phyloP scores from a whole-genome alignment of 2,113 vertebrate species.

The Craseonycteris thonglongyai region DNA sequence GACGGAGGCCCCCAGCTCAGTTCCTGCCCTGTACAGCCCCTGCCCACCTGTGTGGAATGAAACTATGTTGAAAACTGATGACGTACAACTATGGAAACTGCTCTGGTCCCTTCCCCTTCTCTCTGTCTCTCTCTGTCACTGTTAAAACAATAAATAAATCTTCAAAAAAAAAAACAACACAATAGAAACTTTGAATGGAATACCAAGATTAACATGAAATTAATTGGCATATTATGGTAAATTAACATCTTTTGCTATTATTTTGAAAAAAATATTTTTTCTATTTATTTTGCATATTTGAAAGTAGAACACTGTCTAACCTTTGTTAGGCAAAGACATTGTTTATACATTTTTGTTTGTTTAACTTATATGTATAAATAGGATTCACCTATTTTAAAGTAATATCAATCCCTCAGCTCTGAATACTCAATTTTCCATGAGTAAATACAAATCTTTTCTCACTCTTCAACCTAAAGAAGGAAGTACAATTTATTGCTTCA shows the following conservation, averaged over 20 bases:
- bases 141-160: too few relatives aligned
- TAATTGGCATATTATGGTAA: not conserved
- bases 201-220: not conserved
- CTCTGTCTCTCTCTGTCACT: too few relatives aligned
- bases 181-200: too few relatives aligned
- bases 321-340: constrained; percentile 1
- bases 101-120: too few relatives aligned
- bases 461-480: not conserved
- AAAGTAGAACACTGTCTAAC: not conserved
- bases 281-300: not conserved
- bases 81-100: too few relatives aligned
- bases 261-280: not conserved
- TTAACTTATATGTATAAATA: not conserved
- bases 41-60: too few relatives aligned
- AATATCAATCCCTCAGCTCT: not conserved
- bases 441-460: not conserved
- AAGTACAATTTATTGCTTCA: not conserved
- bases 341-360: not conserved
- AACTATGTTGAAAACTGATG: too few relatives aligned
- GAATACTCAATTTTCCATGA: not conserved
- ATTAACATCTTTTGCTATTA: not conserved
- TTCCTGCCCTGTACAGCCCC: too few relatives aligned
- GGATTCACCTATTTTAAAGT: not conserved
- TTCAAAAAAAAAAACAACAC: too few relatives aligned
- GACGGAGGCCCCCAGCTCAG: too few relatives aligned